Base-by-base conservation (phyloP, 2,113 vertebrate genomes). In the Oplegnathus fasciatus region DNA sequence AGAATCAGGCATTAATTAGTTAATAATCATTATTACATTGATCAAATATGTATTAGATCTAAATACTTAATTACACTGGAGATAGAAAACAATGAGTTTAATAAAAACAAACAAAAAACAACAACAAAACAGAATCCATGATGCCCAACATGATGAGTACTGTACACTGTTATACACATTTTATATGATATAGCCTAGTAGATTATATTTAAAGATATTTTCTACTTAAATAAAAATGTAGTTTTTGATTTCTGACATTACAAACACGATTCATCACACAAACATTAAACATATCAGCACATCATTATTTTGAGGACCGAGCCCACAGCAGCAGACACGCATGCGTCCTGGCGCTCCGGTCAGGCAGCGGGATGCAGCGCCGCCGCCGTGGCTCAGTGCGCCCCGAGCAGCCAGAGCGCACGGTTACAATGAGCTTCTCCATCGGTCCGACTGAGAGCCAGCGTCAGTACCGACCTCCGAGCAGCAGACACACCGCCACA, bases 361-460 rank as follows among this genome's bases (percentile, higher is more conserved):
- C 78, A 24, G 69, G 66, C 89, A 78, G 86, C 85, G 74, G 60
- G 71, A 76, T 68, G 90, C 68, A 50, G 81, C 77, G 64, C 69
- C 78, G 75, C 50, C 55, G 24, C 81, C n/a, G 42, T 22, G 83
- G 82, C 80, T 90, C 91, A 92, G 92, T 91, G 93, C 91, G 90
- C 87, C 37, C 61, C 42, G 84, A 92, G 91, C 90, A 77, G 86
- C 89, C 78, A 72, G 88, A 90, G 91, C 91, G 91, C 91, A 61
- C 90, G 80, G 93, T 85, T 91, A 93, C 92, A 32, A 94, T 94
- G 93, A 89, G 69, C 91, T 69, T 85, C 93, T 80, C 86, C 89
- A 80, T 42, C 89, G 77, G 78, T 32, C 82, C 78, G 90, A 89
- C 90, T 79, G 91, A 96, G 92, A 95, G 94, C 94, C 94, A 94